Evolutionary conservation across 2,797 vertebrate species (phyloP).

Genomic region (Phrynocephalus guinanensis): DNA sequence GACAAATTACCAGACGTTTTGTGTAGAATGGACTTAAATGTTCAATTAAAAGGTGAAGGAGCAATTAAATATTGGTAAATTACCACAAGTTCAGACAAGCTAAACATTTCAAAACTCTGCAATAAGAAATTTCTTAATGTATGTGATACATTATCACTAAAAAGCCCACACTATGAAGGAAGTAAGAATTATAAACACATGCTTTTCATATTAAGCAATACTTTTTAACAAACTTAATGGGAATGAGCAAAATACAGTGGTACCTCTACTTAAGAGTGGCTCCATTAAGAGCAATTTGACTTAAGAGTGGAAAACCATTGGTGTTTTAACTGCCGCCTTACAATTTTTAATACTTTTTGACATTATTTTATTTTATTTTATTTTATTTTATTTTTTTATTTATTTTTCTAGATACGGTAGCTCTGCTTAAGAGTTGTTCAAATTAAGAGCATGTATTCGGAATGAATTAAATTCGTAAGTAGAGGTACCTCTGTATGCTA

Average conservation of each 20-base stretch:
- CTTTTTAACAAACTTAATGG: not conserved
- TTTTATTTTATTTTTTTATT: no score
- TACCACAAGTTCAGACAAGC: not conserved
- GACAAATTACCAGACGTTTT: not conserved
- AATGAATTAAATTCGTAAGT: no score
- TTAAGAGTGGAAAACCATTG: no score
- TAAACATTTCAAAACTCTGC: conserved; percentile 23
- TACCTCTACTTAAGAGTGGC: no score
- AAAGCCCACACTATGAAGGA: not conserved
- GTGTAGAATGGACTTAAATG: not conserved
- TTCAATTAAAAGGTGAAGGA: not conserved
- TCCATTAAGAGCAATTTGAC: no score
- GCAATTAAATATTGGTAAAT: not conserved
- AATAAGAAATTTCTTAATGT: not conserved
- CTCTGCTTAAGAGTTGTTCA: no score
- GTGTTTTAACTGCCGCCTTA: no score
- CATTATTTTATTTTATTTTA: no score
- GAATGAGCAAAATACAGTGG: not conserved
- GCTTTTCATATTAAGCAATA: not conserved
- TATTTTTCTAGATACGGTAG: no score
- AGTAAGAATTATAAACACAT: not conserved
- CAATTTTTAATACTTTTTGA: no score
- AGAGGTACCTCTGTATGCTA: not conserved
- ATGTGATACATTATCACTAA: rapidly evolving
- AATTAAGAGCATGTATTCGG: no score